Conservation (phyloP, 2,113 vertebrate species). For the Isurus oxyrinchus region DNA sequence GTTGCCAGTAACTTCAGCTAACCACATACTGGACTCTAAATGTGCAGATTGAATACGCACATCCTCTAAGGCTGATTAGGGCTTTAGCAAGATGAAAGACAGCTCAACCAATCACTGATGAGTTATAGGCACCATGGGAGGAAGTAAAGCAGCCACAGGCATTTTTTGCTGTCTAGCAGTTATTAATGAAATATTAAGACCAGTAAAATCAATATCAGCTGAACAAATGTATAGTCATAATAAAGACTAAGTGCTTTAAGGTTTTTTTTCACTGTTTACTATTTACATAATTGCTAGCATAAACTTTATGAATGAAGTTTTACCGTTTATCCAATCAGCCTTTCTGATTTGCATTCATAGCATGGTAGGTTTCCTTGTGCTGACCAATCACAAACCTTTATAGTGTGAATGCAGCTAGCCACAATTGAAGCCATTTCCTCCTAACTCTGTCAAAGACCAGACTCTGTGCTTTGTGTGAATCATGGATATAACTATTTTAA, state of each 20-base stretch:
- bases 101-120: slow-evolving; percentile 50
- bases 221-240: background rate
- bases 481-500: background rate
- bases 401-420: background rate
- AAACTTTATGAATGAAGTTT: background rate
- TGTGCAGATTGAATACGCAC: slow-evolving; percentile 45
- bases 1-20: slow-evolving; percentile 41
- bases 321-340: background rate
- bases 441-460: background rate
- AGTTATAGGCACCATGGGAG: slow-evolving; percentile 59
- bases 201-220: slow-evolving; percentile 29
- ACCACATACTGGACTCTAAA: slow-evolving; percentile 38
- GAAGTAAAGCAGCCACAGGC: slow-evolving; percentile 53
- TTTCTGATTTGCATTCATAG: background rate
- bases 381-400: background rate
- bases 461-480: background rate
- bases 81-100: slow-evolving; percentile 54
- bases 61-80: slow-evolving; percentile 46
- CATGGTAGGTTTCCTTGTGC: background rate
- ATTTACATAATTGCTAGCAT: background rate
- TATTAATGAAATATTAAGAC: slow-evolving; percentile 50
- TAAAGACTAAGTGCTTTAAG: background rate
- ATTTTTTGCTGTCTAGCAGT: slow-evolving; percentile 52
- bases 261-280: background rate
- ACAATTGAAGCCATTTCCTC: background rate